Conservation (phyloP, 2,113 vertebrate genomes). For the Galemys pyrenaicus region DNA sequence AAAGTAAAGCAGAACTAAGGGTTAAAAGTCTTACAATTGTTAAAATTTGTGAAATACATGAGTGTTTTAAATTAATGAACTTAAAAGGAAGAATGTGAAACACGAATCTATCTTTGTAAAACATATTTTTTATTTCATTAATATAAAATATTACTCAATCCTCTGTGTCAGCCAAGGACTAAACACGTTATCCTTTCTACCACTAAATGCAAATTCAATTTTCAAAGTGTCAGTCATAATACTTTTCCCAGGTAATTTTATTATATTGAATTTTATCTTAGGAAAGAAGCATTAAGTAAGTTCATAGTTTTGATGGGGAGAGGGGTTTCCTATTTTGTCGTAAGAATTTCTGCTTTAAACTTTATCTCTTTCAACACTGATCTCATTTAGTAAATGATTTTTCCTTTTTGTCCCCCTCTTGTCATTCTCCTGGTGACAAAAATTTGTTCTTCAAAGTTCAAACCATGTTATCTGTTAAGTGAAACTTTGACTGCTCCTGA, state of each 20-base stretch:
- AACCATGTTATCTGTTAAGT: not conserved
- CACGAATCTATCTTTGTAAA: conserved; percentile 1
- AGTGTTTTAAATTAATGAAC: not conserved
- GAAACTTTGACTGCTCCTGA: not conserved
- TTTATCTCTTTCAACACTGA: not conserved
- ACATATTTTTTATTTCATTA: conserved; percentile 13
- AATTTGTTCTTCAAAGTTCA: conserved; percentile 29
- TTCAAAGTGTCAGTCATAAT: not conserved
- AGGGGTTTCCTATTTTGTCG: not conserved
- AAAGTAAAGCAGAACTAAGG: conserved; percentile 8
- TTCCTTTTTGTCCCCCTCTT: not conserved
- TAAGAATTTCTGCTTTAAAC: conserved; percentile 6
- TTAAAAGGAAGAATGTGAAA: conserved; percentile 40
- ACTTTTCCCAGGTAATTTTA: not conserved
- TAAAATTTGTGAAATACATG: conserved; percentile 30
- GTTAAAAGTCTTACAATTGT: not conserved
- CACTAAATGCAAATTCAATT: not conserved
- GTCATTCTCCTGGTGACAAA: conserved; percentile 30
- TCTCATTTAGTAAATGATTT: not conserved
- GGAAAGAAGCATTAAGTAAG: conserved; percentile 26
- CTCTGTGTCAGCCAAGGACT: not conserved
- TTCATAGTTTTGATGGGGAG: not conserved
- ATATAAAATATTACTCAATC: not conserved
- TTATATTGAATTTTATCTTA: conserved; percentile 42
- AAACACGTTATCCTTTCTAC: not conserved